phyloP scores from a whole-genome alignment of 2,797 vertebrate species.

The Pangasius krempfi region DNA sequence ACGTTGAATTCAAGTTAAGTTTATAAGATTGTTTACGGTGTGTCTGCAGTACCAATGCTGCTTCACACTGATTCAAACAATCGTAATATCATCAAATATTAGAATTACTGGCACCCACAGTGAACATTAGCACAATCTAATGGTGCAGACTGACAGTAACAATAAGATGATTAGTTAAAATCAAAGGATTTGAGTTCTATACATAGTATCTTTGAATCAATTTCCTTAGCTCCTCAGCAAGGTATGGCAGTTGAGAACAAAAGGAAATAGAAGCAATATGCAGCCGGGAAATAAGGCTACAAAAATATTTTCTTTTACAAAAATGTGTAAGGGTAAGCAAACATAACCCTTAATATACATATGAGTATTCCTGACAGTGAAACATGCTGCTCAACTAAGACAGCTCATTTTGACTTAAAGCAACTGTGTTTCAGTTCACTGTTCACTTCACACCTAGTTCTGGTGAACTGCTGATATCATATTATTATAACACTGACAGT shows the following conservation, averaged over 20 bases:
- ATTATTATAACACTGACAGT: neutral
- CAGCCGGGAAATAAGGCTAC: neutral
- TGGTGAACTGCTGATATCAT: neutral
- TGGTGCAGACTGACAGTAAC: neutral
- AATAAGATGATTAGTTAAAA: neutral
- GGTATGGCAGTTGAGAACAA: neutral
- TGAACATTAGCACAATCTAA: neutral
- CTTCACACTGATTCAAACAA: neutral
- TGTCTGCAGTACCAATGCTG: neutral
- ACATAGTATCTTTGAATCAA: neutral
- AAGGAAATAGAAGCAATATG: neutral
- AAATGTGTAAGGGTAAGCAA: neutral
- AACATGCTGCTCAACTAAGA: neutral
- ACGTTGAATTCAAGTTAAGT: neutral
- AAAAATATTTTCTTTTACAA: conserved; percentile 2
- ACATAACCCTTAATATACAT: neutral
- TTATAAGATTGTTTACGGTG: neutral
- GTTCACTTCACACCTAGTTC: neutral
- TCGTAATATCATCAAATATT: neutral
- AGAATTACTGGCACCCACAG: neutral
- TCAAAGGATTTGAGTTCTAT: neutral
- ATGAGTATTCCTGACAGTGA: neutral
- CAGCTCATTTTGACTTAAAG: neutral
- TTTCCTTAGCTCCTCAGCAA: neutral
- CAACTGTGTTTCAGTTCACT: neutral